Conservation (phyloP, 2,888 invertebrate species). For the Rhogogaster chlorosoma region DNA sequence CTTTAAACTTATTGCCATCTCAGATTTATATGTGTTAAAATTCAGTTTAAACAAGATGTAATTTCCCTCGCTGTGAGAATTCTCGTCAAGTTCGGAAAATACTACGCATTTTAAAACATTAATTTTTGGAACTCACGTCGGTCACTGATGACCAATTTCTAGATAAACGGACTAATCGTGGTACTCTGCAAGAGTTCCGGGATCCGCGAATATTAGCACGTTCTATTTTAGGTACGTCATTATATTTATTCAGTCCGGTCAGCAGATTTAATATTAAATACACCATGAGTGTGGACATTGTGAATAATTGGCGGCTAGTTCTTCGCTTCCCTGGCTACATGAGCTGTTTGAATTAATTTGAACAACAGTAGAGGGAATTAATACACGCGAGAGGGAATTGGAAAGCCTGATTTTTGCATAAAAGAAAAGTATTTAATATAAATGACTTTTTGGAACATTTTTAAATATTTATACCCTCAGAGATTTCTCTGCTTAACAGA, state of each 20-base stretch:
- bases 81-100: not conserved
- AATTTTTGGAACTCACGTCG: not conserved
- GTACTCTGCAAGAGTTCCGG: not conserved
- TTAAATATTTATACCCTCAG: conserved; percentile 26
- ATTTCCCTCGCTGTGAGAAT: not conserved
- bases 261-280: conserved; percentile 18
- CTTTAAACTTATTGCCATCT: not conserved
- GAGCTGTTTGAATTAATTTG: conserved; percentile 1
- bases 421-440: not conserved
- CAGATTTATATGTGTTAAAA: not conserved
- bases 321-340: not conserved
- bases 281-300: conserved; percentile 5
- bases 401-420: not conserved
- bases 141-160: not conserved
- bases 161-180: not conserved
- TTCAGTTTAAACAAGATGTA: not conserved
- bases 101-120: not conserved
- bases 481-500: not conserved
- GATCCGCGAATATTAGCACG: not conserved
- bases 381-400: not conserved
- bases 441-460: conserved; percentile 9
- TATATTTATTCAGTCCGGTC: conserved; percentile 23
- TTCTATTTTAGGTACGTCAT: not conserved
- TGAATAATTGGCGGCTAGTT: conserved; percentile 38
- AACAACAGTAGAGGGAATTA: not conserved